phyloP scores from a whole-genome alignment of 2,888 invertebrate genomes.

The Phengaris alcon region DNA sequence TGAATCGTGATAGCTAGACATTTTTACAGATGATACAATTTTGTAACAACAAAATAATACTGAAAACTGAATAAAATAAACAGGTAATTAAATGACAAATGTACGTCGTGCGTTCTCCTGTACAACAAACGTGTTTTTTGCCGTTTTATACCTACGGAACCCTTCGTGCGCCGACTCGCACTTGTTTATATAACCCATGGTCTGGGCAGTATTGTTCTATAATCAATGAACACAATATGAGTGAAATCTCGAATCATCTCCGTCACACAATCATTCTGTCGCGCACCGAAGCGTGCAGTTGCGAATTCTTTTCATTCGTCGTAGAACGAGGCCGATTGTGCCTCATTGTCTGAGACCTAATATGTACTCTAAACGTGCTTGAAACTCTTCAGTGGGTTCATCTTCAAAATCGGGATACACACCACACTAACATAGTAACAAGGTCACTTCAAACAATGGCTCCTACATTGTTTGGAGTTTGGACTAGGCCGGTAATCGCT shows the following conservation, averaged over 20 bases:
- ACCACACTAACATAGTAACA: neutral
- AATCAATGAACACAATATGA: slow-evolving; percentile 23
- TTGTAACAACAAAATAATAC: too few relatives aligned
- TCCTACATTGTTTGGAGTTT: neutral
- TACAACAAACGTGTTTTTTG: too few relatives aligned
- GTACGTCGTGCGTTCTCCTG: too few relatives aligned
- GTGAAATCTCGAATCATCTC: slow-evolving; percentile 19
- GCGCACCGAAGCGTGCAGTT: slow-evolving; percentile 14
- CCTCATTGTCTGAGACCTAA: neutral
- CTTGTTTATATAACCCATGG: neutral
- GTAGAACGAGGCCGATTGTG: slow-evolving; percentile 6
- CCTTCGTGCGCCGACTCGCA: too few relatives aligned
- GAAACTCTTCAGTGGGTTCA: slow-evolving; percentile 8
- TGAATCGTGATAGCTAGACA: too few relatives aligned
- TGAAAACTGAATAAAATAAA: too few relatives aligned
- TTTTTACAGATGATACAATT: too few relatives aligned
- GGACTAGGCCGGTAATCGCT: neutral
- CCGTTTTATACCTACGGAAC: too few relatives aligned
- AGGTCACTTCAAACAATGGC: neutral
- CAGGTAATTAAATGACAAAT: too few relatives aligned
- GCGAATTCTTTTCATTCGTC: slow-evolving; percentile 24
- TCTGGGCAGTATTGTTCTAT: slow-evolving; percentile 2
- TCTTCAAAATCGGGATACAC: slow-evolving; percentile 2
- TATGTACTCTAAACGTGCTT: neutral
- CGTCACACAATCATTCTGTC: neutral